Base-by-base conservation (phyloP, 2,888 invertebrate genomes). In the Celastrina argiolus region DNA sequence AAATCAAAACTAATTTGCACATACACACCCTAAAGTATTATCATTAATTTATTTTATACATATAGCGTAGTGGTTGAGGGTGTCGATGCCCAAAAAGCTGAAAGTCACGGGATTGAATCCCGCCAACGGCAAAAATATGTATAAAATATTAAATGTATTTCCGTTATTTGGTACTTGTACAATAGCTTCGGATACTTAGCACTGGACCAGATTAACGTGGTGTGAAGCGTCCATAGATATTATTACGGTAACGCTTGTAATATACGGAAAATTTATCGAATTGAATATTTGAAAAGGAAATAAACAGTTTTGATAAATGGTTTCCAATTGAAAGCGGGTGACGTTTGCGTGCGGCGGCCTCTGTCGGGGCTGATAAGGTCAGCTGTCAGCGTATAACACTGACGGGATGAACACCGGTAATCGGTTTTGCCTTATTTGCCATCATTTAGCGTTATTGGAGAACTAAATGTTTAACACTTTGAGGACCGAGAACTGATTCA, bases 341-440 rank as follows among this genome's bases (percentile, higher is more conserved):
- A 51, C 45, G 66, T 58, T 72, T 69, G 72, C 72, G 72, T 72
- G 72, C 66, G 63, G 63, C 66, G 59, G 67, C 65, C 67, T 69
- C 68, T 70, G 73, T 73, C 71, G 64, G 65, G 65, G 41, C 45
- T 71, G 74, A 74, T 71, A 74, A 74, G 74, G 73, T 73, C 69
- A 72, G 69, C 71, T 71, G 71, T 74, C 73, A 71, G 69, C 69
- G 67, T 14, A 56, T 28, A 56, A 56, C 68, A 66, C 68, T 67
- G 68, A 65, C 69, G 64, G 61, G 59, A 66, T 59, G 65, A 65
- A 41, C 34, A 41, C 42, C 26, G 41, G 59, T 59, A 66, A 42
- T 34, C 41, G 58, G 16, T 66, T 58, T 59, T 66, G 65, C 65
- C 61, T 61, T 61, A 61, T 61, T 61, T 61, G 39, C 10, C 22